Percentiles rank a stretch among this genome's conserved stretches.
Evolutionary conservation across 2,797 vertebrate species (phyloP).

Genomic region (Microchirus variegatus): DNA sequence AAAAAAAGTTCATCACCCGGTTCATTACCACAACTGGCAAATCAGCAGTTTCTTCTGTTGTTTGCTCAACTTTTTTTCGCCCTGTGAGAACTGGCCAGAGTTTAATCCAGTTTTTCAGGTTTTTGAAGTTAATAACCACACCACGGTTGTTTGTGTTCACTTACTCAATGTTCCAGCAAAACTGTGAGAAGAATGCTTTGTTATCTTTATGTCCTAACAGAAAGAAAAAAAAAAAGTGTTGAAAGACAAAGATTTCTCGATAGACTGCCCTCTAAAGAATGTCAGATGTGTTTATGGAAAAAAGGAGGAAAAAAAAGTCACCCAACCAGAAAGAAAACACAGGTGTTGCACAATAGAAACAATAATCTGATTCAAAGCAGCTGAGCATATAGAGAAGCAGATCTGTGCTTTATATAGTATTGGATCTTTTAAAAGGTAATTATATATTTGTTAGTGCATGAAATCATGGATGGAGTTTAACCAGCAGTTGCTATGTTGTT

Average conservation of each 20-base stretch:
- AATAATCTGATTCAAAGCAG: conserved; percentile 31
- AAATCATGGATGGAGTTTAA: conserved; percentile 47
- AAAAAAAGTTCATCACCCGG: neutral
- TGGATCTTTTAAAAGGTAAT: conserved; percentile 39
- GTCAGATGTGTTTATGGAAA: conserved; percentile 57
- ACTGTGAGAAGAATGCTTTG: conserved; percentile 59
- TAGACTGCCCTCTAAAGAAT: conserved; percentile 44
- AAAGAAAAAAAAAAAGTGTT: conserved; percentile 47
- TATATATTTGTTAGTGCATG: conserved; percentile 44
- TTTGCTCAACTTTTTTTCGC: conserved; percentile 8
- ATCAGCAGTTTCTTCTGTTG: conserved; percentile 33
- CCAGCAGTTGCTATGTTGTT: conserved; percentile 56
- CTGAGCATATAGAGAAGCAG: conserved; percentile 10
- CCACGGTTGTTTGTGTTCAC: conserved; percentile 52
- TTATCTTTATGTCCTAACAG: conserved; percentile 49
- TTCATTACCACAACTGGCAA: conserved; percentile 13
- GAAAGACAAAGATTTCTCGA: conserved; percentile 54
- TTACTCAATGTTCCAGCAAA: conserved; percentile 57
- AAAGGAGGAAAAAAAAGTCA: conserved; percentile 29
- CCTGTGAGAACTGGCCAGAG: conserved; percentile 12
- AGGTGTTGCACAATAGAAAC: conserved; percentile 46
- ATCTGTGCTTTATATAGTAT: neutral
- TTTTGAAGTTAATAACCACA: conserved; percentile 59
- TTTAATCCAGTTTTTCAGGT: conserved; percentile 68
- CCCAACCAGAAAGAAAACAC: conserved; percentile 44